Percentiles rank a stretch among this genome's conserved stretches.
These are phyloP conservation scores for Ellobius talpinus DNA, from an alignment of 2,113 vertebrate species.

Conservation along the genomic window DNA sequence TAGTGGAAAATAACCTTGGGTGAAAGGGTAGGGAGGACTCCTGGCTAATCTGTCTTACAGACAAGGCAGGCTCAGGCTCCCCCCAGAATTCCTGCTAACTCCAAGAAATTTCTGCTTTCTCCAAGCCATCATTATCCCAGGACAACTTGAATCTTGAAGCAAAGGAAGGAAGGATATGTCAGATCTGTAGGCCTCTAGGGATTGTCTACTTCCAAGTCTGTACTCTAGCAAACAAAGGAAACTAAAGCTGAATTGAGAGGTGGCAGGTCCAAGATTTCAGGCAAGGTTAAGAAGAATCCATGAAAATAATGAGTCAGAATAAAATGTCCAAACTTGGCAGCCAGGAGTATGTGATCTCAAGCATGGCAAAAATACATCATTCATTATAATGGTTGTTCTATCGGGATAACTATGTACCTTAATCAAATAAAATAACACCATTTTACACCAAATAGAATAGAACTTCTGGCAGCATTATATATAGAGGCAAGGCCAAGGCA, in stretches of 20 bases:
- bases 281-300: slow-evolving; percentile 61
- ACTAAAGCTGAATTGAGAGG: slow-evolving; percentile 53
- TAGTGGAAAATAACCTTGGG: slow-evolving; percentile 75
- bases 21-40: slow-evolving; percentile 77
- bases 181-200: slow-evolving; percentile 78
- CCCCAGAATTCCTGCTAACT: slow-evolving; percentile 81
- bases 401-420: neutral
- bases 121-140: slow-evolving; percentile 72
- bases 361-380: slow-evolving; percentile 38
- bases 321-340: slow-evolving; percentile 39
- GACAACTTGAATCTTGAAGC: slow-evolving; percentile 70
- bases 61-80: slow-evolving; percentile 80
- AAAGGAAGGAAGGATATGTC: slow-evolving; percentile 86
- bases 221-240: slow-evolving; percentile 80
- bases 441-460: slow-evolving; percentile 21
- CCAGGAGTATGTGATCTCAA: neutral
- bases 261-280: slow-evolving; percentile 66
- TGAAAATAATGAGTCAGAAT: slow-evolving; percentile 21
- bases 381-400: neutral
- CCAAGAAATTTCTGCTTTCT: slow-evolving; percentile 78
- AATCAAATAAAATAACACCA: slow-evolving; percentile 38
- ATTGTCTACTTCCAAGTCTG: slow-evolving; percentile 54
- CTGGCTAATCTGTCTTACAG: slow-evolving; percentile 72
- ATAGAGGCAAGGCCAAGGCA: slow-evolving; percentile 31
- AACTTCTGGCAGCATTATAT: slow-evolving; percentile 20